These are phyloP conservation scores for Pantelozetes paolii DNA, from an alignment of 2,888 invertebrate species.

Conservation along the genomic window DNA sequence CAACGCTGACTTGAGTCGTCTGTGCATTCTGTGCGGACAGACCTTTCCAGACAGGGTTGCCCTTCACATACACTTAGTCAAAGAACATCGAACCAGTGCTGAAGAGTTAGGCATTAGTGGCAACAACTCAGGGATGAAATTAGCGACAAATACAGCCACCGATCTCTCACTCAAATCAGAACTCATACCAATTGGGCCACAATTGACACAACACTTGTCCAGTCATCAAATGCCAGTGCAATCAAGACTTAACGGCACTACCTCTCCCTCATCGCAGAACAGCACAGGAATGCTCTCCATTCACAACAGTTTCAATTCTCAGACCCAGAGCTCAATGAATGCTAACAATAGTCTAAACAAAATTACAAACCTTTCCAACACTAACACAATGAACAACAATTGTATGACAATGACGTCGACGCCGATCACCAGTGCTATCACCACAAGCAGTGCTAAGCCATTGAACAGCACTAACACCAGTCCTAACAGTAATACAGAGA, in stretches of 20 bases:
- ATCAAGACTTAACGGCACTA: conserved; percentile 11
- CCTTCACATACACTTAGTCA: conserved; percentile 56
- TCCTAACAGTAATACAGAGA: not conserved
- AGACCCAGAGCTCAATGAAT: conserved; percentile 14
- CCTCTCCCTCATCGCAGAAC: conserved; percentile 14
- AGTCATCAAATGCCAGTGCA: conserved; percentile 8
- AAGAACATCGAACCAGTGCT: conserved; percentile 51
- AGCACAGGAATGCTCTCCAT: not conserved
- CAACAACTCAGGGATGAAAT: conserved; percentile 47
- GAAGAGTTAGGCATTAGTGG: conserved; percentile 46
- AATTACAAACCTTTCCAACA: conserved; percentile 14
- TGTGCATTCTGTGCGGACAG: conserved; percentile 53
- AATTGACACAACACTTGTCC: conserved; percentile 29
- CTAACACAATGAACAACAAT: conserved; percentile 23
- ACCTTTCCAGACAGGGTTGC: conserved; percentile 53
- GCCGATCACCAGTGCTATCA: not conserved
- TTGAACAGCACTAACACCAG: conserved; percentile 26
- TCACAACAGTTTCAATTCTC: not conserved
- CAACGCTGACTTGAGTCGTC: conserved; percentile 39
- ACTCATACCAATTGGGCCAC: conserved; percentile 6
- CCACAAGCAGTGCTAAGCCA: conserved; percentile 28
- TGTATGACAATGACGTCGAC: conserved; percentile 13
- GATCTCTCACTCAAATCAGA: conserved; percentile 38
- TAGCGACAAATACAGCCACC: conserved; percentile 42
- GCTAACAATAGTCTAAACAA: conserved; percentile 32